Conservation (phyloP, 2,888 invertebrate species). For the Auanema freiburgensis region DNA sequence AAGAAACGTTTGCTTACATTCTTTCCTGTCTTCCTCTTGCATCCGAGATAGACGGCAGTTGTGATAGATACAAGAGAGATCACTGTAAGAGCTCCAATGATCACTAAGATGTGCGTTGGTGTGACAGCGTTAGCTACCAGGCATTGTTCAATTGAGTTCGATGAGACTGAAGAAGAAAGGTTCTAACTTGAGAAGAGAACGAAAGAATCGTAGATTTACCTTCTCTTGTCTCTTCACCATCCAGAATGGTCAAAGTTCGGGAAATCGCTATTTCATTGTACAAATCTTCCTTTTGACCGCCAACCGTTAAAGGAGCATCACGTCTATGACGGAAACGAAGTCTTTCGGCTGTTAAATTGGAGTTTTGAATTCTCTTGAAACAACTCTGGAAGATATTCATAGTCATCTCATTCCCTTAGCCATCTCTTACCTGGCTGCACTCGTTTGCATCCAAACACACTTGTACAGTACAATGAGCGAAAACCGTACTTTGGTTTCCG, state of each 20-base stretch:
- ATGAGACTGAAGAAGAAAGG: conserved; percentile 1
- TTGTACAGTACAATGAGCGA: conserved; percentile 57
- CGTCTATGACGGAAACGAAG: conserved; percentile 45
- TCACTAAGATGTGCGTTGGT: conserved; percentile 9
- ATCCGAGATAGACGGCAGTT: conserved; percentile 24
- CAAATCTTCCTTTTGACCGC: background rate
- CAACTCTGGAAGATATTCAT: too few species aligned
- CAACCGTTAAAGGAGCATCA: conserved; percentile 4
- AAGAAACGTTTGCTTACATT: conserved; percentile 21
- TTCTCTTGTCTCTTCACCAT: conserved; percentile 18
- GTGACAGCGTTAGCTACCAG: conserved; percentile 8
- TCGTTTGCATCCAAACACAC: conserved; percentile 52
- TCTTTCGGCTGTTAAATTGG: conserved; percentile 42
- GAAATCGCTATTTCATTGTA: conserved; percentile 7
- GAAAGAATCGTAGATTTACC: conserved; percentile 6
- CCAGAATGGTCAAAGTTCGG: conserved; percentile 29
- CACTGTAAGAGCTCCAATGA: conserved; percentile 16
- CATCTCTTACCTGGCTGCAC: conserved; percentile 49
- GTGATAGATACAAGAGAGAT: conserved; percentile 18
- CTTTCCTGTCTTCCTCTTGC: conserved; percentile 19
- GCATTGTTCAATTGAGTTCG: conserved; percentile 10
- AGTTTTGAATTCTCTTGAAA: conserved; percentile 46
- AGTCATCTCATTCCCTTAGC: too few species aligned
- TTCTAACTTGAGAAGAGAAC: background rate
- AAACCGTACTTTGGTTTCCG: conserved; percentile 53